These are phyloP conservation scores for Harpalus rubripes DNA, from an alignment of 2,888 invertebrate species.

Conservation along the genomic window DNA sequence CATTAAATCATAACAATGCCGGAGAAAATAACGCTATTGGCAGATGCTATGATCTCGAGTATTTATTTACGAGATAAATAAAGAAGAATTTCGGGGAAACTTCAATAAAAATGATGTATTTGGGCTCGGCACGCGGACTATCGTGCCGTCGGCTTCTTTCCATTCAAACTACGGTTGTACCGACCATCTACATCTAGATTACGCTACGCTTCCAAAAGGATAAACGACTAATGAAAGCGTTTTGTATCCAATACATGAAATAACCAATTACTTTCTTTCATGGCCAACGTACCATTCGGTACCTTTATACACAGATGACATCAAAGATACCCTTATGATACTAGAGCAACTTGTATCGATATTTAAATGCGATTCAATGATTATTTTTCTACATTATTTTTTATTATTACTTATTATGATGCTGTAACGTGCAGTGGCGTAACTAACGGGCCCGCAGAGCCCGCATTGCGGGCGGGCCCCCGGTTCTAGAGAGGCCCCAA, in stretches of 20 bases:
- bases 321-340: too few species aligned
- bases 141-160: neutral
- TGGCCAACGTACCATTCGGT: too few species aligned
- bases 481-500: too few species aligned
- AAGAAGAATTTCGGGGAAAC: conserved; percentile 54
- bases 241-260: neutral
- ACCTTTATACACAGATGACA: too few species aligned
- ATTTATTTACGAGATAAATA: conserved; percentile 62
- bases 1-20: conserved; percentile 62
- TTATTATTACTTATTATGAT: too few species aligned
- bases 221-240: neutral
- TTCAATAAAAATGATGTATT: conserved; percentile 64
- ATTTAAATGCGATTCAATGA: too few species aligned
- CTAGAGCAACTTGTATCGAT: too few species aligned
- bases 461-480: too few species aligned
- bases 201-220: neutral
- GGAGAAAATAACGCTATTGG: conserved; percentile 54
- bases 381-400: too few species aligned
- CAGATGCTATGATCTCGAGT: conserved; percentile 56
- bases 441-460: too few species aligned
- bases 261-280: too few species aligned
- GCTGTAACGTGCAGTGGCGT: too few species aligned
- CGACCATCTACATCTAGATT: neutral
- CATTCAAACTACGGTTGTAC: neutral
- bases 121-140: conserved; percentile 39